phyloP scores from a whole-genome alignment of 2,888 invertebrate genomes.

The Himalopsyche kuldschensis region DNA sequence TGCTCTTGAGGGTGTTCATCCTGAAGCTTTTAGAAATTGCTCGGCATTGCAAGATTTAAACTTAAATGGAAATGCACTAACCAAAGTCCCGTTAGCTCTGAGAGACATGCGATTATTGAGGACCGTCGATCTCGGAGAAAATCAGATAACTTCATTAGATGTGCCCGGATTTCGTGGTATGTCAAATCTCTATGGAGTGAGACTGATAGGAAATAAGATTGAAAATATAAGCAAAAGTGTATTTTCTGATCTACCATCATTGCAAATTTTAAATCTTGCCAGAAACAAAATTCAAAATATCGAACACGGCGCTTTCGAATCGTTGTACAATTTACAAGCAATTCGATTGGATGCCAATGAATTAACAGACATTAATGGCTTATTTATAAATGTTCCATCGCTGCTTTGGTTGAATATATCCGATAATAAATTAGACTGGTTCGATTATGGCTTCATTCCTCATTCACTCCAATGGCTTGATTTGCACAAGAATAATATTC shows the following conservation, averaged over 20 bases:
- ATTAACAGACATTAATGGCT: slow-evolving; percentile 75
- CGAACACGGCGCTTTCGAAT: slow-evolving; percentile 75
- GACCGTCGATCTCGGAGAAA: slow-evolving; percentile 80
- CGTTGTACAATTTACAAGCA: slow-evolving; percentile 72
- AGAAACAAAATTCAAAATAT: slow-evolving; percentile 77
- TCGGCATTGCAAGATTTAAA: slow-evolving; percentile 78
- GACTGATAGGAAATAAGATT: slow-evolving; percentile 79
- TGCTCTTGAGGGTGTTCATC: slow-evolving; percentile 68
- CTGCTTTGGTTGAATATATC: slow-evolving; percentile 82
- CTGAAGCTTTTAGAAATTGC: slow-evolving; percentile 74
- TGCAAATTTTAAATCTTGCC: slow-evolving; percentile 79
- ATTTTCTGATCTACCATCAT: slow-evolving; percentile 68
- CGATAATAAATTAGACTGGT: slow-evolving; percentile 75
- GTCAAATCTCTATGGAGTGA: slow-evolving; percentile 73
- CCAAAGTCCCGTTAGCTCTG: slow-evolving; percentile 70
- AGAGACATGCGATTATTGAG: slow-evolving; percentile 70
- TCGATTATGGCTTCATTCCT: slow-evolving; percentile 80
- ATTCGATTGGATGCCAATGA: slow-evolving; percentile 78
- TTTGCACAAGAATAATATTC: slow-evolving; percentile 78
- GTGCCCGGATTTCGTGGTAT: slow-evolving; percentile 73
- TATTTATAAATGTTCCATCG: slow-evolving; percentile 72
- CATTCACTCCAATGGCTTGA: slow-evolving; percentile 76
- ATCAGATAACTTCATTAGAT: slow-evolving; percentile 73
- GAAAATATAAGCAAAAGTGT: slow-evolving; percentile 75
- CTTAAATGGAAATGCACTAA: slow-evolving; percentile 72